Evolutionary conservation across 1,140 invertebrate species (phyloP).

Genomic region (Metaphire vulgaris): DNA sequence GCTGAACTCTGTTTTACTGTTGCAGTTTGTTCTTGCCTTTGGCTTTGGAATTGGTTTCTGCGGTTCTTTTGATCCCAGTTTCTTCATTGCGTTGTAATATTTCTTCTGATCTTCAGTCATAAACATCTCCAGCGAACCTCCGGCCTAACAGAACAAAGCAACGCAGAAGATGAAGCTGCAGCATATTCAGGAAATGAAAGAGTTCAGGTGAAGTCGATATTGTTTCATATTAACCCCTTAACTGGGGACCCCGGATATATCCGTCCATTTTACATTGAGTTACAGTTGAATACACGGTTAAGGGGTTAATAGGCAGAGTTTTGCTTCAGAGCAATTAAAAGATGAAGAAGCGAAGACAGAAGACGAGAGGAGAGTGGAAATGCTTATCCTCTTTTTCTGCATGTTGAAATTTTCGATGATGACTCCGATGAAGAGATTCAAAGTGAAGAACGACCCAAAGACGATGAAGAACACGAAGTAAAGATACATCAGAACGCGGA

Average conservation of each 20-base stretch:
- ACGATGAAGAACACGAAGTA: conserved; percentile 98
- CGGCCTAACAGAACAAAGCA: too few species aligned
- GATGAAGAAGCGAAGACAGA: background rate
- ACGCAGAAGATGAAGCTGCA: too few species aligned
- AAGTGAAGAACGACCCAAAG: conserved; percentile 93
- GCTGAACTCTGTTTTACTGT: too few species aligned
- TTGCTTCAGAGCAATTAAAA: too few species aligned
- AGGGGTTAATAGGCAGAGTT: too few species aligned
- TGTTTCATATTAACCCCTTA: too few species aligned
- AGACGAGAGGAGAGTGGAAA: background rate
- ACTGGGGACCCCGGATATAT: too few species aligned
- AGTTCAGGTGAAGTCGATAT: too few species aligned
- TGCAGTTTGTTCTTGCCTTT: too few species aligned
- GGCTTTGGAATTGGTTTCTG: conserved; percentile 95
- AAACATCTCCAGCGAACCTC: conserved; percentile 96
- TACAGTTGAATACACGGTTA: too few species aligned
- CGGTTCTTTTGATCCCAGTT: conserved; percentile 96
- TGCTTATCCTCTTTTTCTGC: conserved; percentile 79
- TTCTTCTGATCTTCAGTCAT: conserved; percentile 99
- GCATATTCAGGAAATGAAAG: too few species aligned
- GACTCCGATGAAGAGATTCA: conserved; percentile 96
- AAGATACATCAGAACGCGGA: conserved; percentile 92
- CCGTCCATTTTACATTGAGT: too few species aligned
- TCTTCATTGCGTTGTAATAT: conserved; percentile 99
- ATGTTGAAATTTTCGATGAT: conserved; percentile 99